Conservation (phyloP, 2,888 invertebrate genomes). For the Ceratothoa steindachneri region DNA sequence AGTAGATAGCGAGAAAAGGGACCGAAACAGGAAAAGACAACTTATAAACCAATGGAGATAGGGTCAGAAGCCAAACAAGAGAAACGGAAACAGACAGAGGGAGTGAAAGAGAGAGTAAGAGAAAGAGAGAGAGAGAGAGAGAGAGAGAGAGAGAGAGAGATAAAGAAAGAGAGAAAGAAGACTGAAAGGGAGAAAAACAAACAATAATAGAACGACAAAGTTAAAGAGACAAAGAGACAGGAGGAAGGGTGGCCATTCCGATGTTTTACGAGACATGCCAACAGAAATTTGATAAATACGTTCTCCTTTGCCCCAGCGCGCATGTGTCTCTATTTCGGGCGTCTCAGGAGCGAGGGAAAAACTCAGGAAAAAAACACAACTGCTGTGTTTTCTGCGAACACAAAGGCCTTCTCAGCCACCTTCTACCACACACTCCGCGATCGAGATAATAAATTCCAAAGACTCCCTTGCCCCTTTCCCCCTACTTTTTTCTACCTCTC, state of each 20-base stretch:
- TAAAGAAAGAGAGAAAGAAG: background rate
- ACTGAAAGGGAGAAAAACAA: background rate
- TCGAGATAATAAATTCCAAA: too few species aligned
- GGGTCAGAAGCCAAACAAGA: background rate
- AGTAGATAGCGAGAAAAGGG: too few species aligned
- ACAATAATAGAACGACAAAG: background rate
- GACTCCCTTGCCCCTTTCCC: too few species aligned
- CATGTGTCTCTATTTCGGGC: too few species aligned
- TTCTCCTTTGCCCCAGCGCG: background rate
- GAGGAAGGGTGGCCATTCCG: background rate
- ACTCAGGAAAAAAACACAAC: background rate
- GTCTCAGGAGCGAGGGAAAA: too few species aligned
- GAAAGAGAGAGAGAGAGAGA: background rate
- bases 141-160: background rate
- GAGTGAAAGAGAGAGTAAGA: slow-evolving; percentile 3
- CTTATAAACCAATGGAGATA: too few species aligned
- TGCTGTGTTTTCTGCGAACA: background rate
- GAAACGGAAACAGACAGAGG: background rate
- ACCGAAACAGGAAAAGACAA: too few species aligned
- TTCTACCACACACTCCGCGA: too few species aligned
- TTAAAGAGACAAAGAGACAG: background rate
- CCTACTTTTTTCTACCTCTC: too few species aligned
- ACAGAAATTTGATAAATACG: background rate
- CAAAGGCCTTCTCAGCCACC: background rate
- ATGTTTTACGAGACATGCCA: background rate